Base-by-base conservation (phyloP, 1,140 invertebrate genomes). In the Mactra quadrangularis region DNA sequence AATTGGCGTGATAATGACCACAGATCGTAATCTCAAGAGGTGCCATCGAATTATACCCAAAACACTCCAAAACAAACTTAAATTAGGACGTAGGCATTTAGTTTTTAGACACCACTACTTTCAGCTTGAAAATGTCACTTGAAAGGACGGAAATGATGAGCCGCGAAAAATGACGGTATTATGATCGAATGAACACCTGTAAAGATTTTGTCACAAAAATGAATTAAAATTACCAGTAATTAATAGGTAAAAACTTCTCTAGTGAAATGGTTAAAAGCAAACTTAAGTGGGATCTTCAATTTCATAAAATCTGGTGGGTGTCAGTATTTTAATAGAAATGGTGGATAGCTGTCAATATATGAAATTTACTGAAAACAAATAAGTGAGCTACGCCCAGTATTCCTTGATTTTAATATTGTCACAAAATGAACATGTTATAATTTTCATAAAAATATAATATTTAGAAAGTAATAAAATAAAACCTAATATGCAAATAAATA, bases 171-270 rank as follows among this genome's bases (percentile, higher is more conserved):
- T 53, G 66, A 27, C 3, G 19, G 38, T n/a, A 41, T 64, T 64
- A 35, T 64, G 38, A 3, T 38, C 25, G n/a, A 45, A 33, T 31
- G 45, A 70, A 70, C 66, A 70, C 66, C 66, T 70, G 66, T 53
- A 70, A 6, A 41, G n/a, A 17, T 15, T 19, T 45, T 45, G n/a
- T 50, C 29, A 31, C 35, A 25, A 38, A 68, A 52, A 29, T 7
- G 31, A 70, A 52, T 70, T 70, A 70, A 52, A 53, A 41, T 50
- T 70, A 70, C 38, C 15, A 70, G n/a, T 70, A 70, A 70, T 70
- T 70, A 52, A 52, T 52, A 70, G 66, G 66, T 11, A 70, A 17
- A 7, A 35, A 33, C 60, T 64, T 25, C 60, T 64, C 35, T 1
- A 22, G 33, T 64, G 60, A n/a, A 64, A 19, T 3, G 35, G 38